Conservation (phyloP, 2,888 invertebrate genomes). For the Tricholauxania praeusta region DNA sequence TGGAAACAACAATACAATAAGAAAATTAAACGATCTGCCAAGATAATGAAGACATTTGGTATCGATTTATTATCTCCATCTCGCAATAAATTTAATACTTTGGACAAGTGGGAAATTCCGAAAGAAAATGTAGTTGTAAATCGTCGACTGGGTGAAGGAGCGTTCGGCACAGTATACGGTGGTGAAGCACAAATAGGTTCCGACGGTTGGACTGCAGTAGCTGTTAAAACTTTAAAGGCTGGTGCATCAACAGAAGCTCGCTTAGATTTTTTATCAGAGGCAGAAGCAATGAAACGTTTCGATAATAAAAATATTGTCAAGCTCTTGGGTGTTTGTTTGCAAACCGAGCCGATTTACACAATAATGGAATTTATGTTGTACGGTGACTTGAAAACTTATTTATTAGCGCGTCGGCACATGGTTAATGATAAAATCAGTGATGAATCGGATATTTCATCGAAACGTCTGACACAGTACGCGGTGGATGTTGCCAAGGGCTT, state of each 20-base stretch:
- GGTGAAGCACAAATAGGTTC: constrained; percentile 81
- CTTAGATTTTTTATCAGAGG: constrained; percentile 91
- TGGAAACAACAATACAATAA: constrained; percentile 78
- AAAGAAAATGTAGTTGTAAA: constrained; percentile 88
- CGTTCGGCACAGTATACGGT: constrained; percentile 89
- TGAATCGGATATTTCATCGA: constrained; percentile 81
- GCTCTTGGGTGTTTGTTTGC: constrained; percentile 87
- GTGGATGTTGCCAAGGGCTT: constrained; percentile 88
- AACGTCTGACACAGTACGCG: constrained; percentile 87
- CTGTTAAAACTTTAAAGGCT: constrained; percentile 89
- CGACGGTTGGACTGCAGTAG: constrained; percentile 85
- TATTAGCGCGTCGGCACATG: constrained; percentile 86
- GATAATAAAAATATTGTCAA: constrained; percentile 90
- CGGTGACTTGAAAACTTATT: constrained; percentile 90
- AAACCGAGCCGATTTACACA: constrained; percentile 88
- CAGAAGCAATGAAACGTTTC: constrained; percentile 94
- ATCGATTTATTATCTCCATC: constrained; percentile 72
- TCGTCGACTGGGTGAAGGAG: constrained; percentile 88
- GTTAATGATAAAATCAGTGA: constrained; percentile 75
- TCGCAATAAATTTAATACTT: constrained; percentile 68
- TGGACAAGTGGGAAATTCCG: constrained; percentile 91
- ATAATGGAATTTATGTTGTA: constrained; percentile 96
- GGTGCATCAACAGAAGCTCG: constrained; percentile 88
- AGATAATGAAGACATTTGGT: constrained; percentile 79
- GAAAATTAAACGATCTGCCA: constrained; percentile 75